Evolutionary conservation across 2,888 invertebrate species (phyloP).

Genomic region (Bruchidius siliquastri): DNA sequence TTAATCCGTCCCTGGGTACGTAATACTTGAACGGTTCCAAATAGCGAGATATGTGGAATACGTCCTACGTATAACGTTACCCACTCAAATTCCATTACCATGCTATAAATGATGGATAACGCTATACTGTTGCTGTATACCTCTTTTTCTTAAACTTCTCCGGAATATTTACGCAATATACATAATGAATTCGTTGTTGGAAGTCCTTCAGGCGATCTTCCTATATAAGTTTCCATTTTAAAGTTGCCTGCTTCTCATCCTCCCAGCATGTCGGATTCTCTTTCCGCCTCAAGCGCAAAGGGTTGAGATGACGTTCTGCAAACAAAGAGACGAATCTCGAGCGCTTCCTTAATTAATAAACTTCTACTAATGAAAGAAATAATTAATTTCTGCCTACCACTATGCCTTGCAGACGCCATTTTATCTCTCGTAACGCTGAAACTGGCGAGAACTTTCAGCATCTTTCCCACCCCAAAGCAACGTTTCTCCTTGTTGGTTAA

Average conservation of each 20-base stretch:
- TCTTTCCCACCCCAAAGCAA: constrained; percentile 21
- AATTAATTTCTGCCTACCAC: constrained; percentile 49
- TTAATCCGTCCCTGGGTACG: too few species aligned
- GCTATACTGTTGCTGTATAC: neutral
- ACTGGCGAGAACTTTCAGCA: constrained; percentile 24
- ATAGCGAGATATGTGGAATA: too few species aligned
- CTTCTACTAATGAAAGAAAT: constrained; percentile 52
- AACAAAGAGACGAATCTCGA: constrained; percentile 47
- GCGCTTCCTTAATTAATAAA: constrained; percentile 52
- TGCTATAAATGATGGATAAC: neutral
- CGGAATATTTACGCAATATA: constrained; percentile 30
- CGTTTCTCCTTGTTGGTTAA: constrained; percentile 16
- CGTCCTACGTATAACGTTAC: neutral
- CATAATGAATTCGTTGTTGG: constrained; percentile 47
- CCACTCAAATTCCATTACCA: neutral
- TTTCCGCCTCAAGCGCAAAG: constrained; percentile 29
- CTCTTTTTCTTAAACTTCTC: constrained; percentile 14
- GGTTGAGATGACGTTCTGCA: constrained; percentile 48
- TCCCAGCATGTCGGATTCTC: constrained; percentile 18
- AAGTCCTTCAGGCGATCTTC: constrained; percentile 35
- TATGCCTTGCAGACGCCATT: constrained; percentile 19
- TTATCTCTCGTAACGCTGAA: neutral
- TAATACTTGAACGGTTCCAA: too few species aligned
- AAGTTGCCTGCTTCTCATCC: constrained; percentile 42
- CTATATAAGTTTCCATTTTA: constrained; percentile 44